phyloP scores from a whole-genome alignment of 2,797 vertebrate species.

The Halcyon smyrnensis region DNA sequence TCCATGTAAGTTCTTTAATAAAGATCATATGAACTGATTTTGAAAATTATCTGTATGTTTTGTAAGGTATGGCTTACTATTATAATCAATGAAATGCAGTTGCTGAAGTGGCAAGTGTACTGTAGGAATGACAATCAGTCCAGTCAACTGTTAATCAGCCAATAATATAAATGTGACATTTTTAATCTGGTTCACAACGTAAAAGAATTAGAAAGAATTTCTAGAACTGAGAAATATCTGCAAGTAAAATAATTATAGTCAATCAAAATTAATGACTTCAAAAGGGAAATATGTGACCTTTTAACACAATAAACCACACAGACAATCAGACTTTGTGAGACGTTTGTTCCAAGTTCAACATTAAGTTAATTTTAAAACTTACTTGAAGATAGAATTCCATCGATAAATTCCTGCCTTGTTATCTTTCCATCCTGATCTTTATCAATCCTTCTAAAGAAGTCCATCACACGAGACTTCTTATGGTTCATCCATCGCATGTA shows the following conservation, averaged over 20 bases:
- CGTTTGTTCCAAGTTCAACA: background rate
- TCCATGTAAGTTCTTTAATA: background rate
- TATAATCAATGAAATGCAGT: background rate
- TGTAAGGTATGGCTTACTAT: background rate
- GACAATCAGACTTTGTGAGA: background rate
- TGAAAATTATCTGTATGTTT: background rate
- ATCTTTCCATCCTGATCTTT: conserved; percentile 99
- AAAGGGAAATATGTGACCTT: background rate
- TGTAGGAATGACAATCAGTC: background rate
- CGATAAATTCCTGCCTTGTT: conserved; percentile 97
- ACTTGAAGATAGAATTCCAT: conserved; percentile 99
- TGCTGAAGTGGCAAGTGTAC: background rate
- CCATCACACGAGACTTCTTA: conserved; percentile 99
- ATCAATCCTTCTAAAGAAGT: conserved; percentile 98
- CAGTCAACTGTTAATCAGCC: background rate
- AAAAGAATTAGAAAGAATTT: background rate
- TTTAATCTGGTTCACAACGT: background rate
- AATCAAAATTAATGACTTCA: background rate
- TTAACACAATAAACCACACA: background rate
- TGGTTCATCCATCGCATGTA: conserved; percentile 99
- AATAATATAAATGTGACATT: background rate
- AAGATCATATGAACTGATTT: background rate
- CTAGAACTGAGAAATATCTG: background rate
- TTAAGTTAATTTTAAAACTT: conserved; percentile 68
- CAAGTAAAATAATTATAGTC: background rate